These are phyloP conservation scores for Chloroceryle aenea DNA, from an alignment of 2,113 vertebrate genomes.

Conservation along the genomic window DNA sequence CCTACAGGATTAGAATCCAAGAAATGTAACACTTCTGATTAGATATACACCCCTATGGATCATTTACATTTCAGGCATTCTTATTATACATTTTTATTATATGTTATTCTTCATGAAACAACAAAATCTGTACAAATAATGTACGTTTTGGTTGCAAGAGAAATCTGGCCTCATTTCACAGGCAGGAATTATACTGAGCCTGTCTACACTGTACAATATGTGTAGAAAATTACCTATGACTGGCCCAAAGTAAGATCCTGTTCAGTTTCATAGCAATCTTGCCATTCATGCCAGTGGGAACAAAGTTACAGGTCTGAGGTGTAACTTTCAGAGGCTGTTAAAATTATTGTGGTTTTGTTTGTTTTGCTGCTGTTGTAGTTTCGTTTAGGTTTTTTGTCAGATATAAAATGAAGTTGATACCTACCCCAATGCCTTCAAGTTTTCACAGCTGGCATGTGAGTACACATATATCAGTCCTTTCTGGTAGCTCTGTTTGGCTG, in stretches of 20 bases:
- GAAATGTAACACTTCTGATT: background rate
- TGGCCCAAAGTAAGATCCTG: background rate
- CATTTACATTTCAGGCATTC: background rate
- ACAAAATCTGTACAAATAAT: background rate
- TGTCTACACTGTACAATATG: fast-evolving
- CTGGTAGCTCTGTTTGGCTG: background rate
- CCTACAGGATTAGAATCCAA: background rate
- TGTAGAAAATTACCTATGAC: background rate
- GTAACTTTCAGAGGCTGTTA: background rate
- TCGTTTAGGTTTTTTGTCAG: background rate
- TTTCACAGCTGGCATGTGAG: background rate
- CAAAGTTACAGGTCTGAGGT: background rate
- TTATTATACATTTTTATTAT: background rate
- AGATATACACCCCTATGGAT: background rate
- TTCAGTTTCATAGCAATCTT: background rate
- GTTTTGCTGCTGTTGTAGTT: background rate
- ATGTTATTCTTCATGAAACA: background rate
- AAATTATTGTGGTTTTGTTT: background rate
- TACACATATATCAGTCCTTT: background rate
- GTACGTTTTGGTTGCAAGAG: background rate
- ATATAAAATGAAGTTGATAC: background rate
- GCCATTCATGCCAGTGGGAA: background rate
- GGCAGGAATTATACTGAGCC: background rate
- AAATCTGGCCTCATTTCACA: background rate
- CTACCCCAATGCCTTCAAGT: background rate